phyloP scores from a whole-genome alignment of 1,140 invertebrate genomes.

The Drosophila truncata region DNA sequence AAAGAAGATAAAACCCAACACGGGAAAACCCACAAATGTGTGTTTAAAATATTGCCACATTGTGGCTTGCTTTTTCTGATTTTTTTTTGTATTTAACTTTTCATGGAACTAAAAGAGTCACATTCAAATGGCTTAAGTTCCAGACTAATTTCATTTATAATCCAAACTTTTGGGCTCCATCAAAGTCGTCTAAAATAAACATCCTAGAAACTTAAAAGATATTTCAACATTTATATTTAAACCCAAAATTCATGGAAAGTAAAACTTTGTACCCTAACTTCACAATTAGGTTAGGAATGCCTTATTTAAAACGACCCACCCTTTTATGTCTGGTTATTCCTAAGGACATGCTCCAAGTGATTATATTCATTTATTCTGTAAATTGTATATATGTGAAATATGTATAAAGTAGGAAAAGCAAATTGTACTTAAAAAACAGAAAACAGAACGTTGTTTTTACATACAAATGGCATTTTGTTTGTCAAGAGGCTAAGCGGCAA shows the following conservation, averaged over 20 bases:
- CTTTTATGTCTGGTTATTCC: constrained; percentile 21
- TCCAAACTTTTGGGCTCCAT: background rate
- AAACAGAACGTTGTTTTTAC: background rate
- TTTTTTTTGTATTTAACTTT: background rate
- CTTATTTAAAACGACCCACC: background rate
- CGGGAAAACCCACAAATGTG: too few relatives aligned
- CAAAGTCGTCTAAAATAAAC: background rate
- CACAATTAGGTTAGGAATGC: constrained; percentile 21
- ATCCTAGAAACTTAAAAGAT: background rate
- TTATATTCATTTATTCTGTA: constrained; percentile 21
- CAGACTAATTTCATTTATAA: background rate
- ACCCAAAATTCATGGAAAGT: background rate
- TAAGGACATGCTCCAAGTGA: background rate
- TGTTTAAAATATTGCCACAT: background rate
- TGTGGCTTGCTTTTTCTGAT: too few relatives aligned
- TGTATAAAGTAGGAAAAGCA: constrained; percentile 7
- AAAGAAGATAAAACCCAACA: too few relatives aligned
- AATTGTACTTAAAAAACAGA: background rate
- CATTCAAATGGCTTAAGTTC: background rate
- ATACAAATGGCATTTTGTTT: constrained; percentile 4
- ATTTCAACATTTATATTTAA: constrained; percentile 18
- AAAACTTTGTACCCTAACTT: constrained; percentile 22
- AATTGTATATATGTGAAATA: constrained; percentile 2
- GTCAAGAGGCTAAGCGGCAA: constrained; percentile 1
- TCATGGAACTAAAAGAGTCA: background rate